These are phyloP conservation scores for Paragorgia papillata DNA, from an alignment of 92 coral and sea anemone species.

Conservation along the genomic window DNA sequence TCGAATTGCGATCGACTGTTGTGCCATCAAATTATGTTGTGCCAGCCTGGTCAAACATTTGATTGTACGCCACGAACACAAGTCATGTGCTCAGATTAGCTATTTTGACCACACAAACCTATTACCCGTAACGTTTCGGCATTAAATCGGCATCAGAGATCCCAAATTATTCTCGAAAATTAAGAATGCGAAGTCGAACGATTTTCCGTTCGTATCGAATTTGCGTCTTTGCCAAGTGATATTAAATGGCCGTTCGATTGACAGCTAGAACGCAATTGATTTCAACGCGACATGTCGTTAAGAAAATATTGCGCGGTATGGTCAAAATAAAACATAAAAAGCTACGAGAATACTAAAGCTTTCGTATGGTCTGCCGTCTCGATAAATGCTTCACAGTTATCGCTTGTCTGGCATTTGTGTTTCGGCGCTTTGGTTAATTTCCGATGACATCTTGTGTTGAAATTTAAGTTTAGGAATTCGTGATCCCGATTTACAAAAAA, in stretches of 20 bases:
- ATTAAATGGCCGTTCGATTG: background rate
- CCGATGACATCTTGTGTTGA: conserved; percentile 42
- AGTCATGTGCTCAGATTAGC: background rate
- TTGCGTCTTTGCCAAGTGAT: background rate
- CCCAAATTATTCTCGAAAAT: background rate
- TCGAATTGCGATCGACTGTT: background rate
- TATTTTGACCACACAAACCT: background rate
- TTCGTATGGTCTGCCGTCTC: too few relatives aligned
- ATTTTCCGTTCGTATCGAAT: background rate
- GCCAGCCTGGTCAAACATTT: too few relatives aligned
- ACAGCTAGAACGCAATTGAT: background rate
- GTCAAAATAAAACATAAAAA: background rate
- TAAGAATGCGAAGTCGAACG: background rate
- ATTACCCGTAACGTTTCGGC: background rate
- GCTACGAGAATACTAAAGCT: too few relatives aligned
- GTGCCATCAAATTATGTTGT: too few relatives aligned
- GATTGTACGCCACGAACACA: too few relatives aligned
- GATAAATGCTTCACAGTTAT: too few relatives aligned
- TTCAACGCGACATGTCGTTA: background rate
- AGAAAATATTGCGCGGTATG: background rate
- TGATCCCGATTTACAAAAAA: too few relatives aligned
- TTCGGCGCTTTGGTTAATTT: background rate
- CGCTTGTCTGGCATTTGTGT: too few relatives aligned
- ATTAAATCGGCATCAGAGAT: background rate
- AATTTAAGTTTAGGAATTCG: too few relatives aligned